Conservation (phyloP, 2,888 invertebrate species). For the Netelia fuscicornis region DNA sequence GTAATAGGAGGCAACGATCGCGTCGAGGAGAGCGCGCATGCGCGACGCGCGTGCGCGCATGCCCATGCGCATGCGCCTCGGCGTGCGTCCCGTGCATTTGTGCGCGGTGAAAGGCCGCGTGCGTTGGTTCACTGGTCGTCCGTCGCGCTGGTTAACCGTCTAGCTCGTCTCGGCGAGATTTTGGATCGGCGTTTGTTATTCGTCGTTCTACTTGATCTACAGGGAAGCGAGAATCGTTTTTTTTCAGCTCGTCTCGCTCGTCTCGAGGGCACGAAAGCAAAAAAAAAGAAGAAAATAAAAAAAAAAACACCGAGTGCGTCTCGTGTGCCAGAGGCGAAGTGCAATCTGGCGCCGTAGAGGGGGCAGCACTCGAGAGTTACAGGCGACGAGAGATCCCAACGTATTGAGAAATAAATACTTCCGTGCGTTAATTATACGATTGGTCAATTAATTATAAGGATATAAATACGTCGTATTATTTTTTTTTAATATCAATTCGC, state of each 20-base stretch:
- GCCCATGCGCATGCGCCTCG: constrained; percentile 6
- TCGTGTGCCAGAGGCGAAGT: no score
- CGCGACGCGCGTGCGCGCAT: background rate
- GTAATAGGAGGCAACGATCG: constrained; percentile 3
- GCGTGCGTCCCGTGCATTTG: constrained; percentile 12
- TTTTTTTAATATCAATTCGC: no score
- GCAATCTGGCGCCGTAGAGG: background rate
- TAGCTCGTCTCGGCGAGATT: background rate
- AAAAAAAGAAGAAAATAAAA: no score
- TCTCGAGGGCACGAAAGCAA: background rate
- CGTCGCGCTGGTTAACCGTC: no score
- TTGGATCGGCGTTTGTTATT: background rate
- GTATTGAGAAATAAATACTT: background rate
- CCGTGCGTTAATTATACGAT: background rate
- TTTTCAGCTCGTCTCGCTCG: background rate
- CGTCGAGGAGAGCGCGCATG: background rate
- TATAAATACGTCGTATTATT: no score
- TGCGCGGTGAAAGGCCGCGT: constrained; percentile 47
- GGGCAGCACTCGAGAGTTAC: background rate
- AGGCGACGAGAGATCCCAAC: background rate
- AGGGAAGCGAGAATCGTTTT: background rate
- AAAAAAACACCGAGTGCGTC: no score
- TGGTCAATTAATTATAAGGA: background rate
- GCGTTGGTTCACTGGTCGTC: constrained; percentile 7
- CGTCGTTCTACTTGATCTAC: background rate